Evolutionary conservation across 64 coral and sea anemone species (phyloP).

Genomic region (Orbicella faveolata): DNA sequence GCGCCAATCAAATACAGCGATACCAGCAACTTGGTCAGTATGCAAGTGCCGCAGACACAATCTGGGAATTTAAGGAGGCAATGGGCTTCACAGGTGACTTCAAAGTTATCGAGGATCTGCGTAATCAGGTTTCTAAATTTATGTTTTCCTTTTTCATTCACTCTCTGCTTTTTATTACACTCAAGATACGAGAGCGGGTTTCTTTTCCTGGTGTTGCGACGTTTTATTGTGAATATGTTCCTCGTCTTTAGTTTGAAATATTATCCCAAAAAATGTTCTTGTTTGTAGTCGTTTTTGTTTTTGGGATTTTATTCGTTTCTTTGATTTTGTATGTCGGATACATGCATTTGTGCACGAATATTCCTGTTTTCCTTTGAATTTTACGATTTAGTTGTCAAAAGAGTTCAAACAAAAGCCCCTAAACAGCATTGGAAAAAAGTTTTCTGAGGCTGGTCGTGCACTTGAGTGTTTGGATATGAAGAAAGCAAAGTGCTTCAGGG

Average conservation of each 20-base stretch:
- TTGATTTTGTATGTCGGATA: too few species aligned
- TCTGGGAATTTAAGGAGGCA: slow-evolving; percentile 70
- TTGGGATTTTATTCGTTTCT: too few species aligned
- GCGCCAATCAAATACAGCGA: slow-evolving; percentile 15
- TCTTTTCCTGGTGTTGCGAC: too few species aligned
- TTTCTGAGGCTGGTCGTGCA: slow-evolving; percentile 22
- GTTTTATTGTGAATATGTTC: too few species aligned
- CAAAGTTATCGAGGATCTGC: slow-evolving; percentile 47
- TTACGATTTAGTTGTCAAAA: background rate
- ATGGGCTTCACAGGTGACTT: slow-evolving; percentile 58
- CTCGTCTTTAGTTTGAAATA: too few species aligned
- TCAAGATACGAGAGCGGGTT: too few species aligned
- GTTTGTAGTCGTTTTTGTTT: too few species aligned
- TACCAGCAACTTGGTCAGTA: slow-evolving; percentile 46
- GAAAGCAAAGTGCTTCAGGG: slow-evolving; percentile 46
- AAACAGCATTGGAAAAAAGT: slow-evolving; percentile 19
- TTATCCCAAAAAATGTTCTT: too few species aligned
- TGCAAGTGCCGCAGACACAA: slow-evolving; percentile 40
- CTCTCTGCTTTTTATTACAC: too few species aligned
- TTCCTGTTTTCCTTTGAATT: background rate
- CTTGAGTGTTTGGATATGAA: slow-evolving; percentile 2
- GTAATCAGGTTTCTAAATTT: slow-evolving; percentile 41
- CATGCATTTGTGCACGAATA: background rate
- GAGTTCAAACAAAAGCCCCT: slow-evolving; percentile 58
- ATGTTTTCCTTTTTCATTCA: too few species aligned